Percentiles rank a stretch among this genome's conserved stretches.
phyloP scores from a whole-genome alignment of 2,113 vertebrate genomes.

The Sylvia atricapilla region DNA sequence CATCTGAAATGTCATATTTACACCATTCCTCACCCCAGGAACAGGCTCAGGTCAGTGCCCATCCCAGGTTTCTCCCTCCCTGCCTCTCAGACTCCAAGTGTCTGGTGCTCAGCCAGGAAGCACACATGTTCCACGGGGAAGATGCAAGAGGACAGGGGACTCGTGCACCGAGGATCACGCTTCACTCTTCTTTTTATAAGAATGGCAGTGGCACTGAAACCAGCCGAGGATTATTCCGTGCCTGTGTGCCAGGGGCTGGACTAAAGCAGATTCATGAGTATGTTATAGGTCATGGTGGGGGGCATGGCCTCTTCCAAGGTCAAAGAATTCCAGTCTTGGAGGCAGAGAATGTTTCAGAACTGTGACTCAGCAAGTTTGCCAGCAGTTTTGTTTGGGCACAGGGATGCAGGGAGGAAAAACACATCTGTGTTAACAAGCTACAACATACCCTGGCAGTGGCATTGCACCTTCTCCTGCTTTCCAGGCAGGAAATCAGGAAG shows the following conservation, averaged over 20 bases:
- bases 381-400: background rate
- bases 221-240: accelerated
- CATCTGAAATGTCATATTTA: background rate
- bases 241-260: background rate
- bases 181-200: background rate
- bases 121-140: accelerated
- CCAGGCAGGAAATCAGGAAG: background rate
- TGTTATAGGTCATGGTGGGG: background rate
- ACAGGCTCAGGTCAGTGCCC: background rate
- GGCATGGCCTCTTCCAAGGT: background rate
- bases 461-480: background rate
- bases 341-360: accelerated
- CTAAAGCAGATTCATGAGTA: background rate
- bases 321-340: background rate
- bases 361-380: background rate
- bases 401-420: background rate
- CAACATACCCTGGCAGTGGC: background rate
- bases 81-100: background rate
- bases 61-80: background rate
- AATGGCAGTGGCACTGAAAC: background rate
- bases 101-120: background rate
- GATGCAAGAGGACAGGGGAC: background rate
- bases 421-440: background rate
- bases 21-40: background rate
- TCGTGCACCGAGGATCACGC: accelerated